Base-by-base conservation (phyloP, 2,797 vertebrate species). In the Dallia pectoralis region DNA sequence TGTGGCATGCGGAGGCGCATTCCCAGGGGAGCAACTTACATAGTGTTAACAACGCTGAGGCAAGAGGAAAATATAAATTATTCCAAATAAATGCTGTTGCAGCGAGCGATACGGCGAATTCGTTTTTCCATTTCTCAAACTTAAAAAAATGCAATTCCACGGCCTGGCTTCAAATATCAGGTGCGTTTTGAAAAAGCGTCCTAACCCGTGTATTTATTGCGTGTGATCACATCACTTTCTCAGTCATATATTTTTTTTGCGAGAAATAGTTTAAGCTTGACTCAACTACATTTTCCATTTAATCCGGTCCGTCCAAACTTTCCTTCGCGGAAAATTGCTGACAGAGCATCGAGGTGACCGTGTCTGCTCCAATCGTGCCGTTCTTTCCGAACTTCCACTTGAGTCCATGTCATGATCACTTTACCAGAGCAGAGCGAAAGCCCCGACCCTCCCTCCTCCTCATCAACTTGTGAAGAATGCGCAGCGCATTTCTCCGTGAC, bases 351-450 rank as follows among this genome's bases (percentile, higher is more conserved):
- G 14, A 30, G 22, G 68, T 48, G 47, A 29, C 44, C 33, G 18
- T 22, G 29, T 47, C 15, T 49, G n/a, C 44, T 82, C 65, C 72
- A 51, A 81, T 33, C 53, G 77, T 59, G 81, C 78, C 78, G 84
- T 80, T 83, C 62, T 89, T 89, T 91, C 84, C 87, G 84, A 77
- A 78, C 74, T 19, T 74, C 74, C 74, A 85, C 79, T 87, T 79
- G 72, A 74, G 65, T 89, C 88, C 81, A 79, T 82, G 70, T 74
- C 84, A 22, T 92, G 87, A 93, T 92, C 87, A 76, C 87, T 91
- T 88, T 91, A 88, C 72, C 91, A 91, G 89, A 79, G 4, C 79
- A 40, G 27, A 74, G 67, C 18, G 15, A 84, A 70, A 71, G 69
- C 63, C 48, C 5, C 78, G 81, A 49, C 75, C 73, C 63, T 51